phyloP scores from a whole-genome alignment of 1,140 invertebrate genomes.

The Daktulosphaira vitifoliae region DNA sequence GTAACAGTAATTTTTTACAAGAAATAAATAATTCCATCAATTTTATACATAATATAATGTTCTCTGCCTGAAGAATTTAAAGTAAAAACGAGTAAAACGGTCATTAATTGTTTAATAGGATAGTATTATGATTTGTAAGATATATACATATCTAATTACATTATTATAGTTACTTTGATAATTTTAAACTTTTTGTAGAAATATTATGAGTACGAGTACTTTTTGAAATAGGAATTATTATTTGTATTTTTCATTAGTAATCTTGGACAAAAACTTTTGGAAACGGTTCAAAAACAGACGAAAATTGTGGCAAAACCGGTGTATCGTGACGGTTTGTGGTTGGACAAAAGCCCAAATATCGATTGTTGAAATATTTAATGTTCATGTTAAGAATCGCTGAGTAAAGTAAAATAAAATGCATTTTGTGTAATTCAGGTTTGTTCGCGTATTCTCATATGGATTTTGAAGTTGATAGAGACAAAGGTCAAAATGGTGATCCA shows the following conservation, averaged over 20 bases:
- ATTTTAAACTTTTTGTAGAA: too few relatives aligned
- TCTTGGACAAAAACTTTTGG: slow-evolving; percentile 19
- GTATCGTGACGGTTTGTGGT: slow-evolving; percentile 19
- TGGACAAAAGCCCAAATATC: slow-evolving; percentile 14
- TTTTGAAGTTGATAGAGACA: slow-evolving; percentile 50
- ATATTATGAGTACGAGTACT: too few relatives aligned
- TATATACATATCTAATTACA: too few relatives aligned
- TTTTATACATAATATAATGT: too few relatives aligned
- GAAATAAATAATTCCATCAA: too few relatives aligned
- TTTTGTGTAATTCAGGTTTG: slow-evolving; percentile 43
- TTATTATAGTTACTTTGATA: too few relatives aligned
- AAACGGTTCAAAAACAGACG: slow-evolving; percentile 26
- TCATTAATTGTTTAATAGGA: too few relatives aligned
- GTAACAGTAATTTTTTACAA: too few relatives aligned
- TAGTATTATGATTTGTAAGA: too few relatives aligned
- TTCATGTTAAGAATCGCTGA: slow-evolving; percentile 11
- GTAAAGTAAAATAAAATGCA: slow-evolving; percentile 22
- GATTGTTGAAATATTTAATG: slow-evolving; percentile 22
- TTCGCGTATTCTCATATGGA: slow-evolving; percentile 52
- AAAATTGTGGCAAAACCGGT: slow-evolving; percentile 29
- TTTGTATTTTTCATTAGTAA: slow-evolving; percentile 27
- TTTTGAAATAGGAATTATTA: too few relatives aligned
- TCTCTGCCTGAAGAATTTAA: too few relatives aligned
- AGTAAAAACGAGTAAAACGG: too few relatives aligned
- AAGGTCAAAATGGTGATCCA: slow-evolving; percentile 56